These are phyloP conservation scores for Ormyrus thymus DNA, from an alignment of 2,888 invertebrate genomes.

Conservation along the genomic window DNA sequence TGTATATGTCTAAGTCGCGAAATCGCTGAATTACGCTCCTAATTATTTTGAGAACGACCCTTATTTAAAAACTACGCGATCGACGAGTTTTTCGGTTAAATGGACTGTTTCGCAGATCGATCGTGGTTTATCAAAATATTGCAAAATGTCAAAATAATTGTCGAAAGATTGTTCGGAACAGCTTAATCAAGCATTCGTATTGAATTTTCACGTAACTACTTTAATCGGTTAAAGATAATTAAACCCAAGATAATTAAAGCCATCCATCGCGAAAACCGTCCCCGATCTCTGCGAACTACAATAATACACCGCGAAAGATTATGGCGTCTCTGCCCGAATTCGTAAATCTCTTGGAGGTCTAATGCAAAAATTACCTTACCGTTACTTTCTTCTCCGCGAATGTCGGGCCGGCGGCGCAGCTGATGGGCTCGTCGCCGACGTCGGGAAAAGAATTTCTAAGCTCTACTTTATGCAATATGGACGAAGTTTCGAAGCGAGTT, in stretches of 20 bases:
- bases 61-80: too few species aligned
- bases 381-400: conserved; percentile 34
- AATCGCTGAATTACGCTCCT: neutral
- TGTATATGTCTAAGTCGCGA: conserved; percentile 1
- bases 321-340: too few species aligned
- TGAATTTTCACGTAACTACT: too few species aligned
- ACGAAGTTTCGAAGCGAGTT: conserved; percentile 38
- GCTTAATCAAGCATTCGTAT: too few species aligned
- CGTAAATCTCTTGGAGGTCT: neutral
- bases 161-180: too few species aligned
- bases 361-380: conserved; percentile 29
- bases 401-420: neutral
- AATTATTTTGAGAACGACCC: neutral
- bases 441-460: conserved; percentile 1
- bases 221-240: neutral
- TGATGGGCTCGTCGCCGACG: neutral
- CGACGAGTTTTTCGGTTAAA: too few species aligned
- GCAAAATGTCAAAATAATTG: too few species aligned
- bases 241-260: neutral
- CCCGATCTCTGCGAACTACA: neutral
- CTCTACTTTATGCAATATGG: conserved; percentile 30
- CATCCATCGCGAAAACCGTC: neutral
- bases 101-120: too few species aligned
- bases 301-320: conserved; percentile 5
- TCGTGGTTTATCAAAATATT: too few species aligned